Evolutionary conservation across 2,888 invertebrate species (phyloP), one percentile per base, ranked within the genome.

Genomic region (Electrophaes corylata): DNA sequence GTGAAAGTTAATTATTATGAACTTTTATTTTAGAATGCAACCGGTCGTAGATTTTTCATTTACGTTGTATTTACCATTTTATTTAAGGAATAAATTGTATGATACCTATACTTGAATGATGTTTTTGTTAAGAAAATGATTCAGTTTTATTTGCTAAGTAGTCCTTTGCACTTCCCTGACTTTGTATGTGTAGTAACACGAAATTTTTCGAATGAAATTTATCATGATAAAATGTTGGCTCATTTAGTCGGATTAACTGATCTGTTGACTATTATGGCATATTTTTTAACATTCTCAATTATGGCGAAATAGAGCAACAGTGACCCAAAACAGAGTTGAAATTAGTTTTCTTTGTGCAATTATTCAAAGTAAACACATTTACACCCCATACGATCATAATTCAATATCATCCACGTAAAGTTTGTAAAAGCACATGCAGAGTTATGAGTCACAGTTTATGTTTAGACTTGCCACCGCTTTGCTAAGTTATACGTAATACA

Each of bases 1-100:
- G 26, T 48, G 26, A 10, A 18, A 49, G 19, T 40, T 6, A 10
- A 40, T 19, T 29, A 39, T 40, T 40, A 14, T 23, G 18, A 23
- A 3, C 39, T 40, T 49, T 8, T 40, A 12, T 14, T 18, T 39
- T 49, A 29, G 14, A 39, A n/a, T 29, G 31, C 23, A 16, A 37
- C 19, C 8, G 48, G 48, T 11, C 31, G 50, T 50, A 14, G 23
- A 46, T 49, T 29, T 29, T 59, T 46, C 43, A 55, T 55, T 55
- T 60, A 60, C 48, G 39, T 60, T 60, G 60, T 60, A 60, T 60
- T 55, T 55, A 60, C 47, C 55, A 52, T 51, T 44, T 60, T 55
- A 60, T 55, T 60, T 60, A 56, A 60, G 48, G n/a, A 60, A 60
- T 60, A 60, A 60, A 60, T 56, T 51, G 50, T 55, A 56, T 55